A percentile compares a stretch with the other conserved stretches of the same genome.
phyloP scores from a whole-genome alignment of 2,888 invertebrate species.

The Siphonodentalium dalli region DNA sequence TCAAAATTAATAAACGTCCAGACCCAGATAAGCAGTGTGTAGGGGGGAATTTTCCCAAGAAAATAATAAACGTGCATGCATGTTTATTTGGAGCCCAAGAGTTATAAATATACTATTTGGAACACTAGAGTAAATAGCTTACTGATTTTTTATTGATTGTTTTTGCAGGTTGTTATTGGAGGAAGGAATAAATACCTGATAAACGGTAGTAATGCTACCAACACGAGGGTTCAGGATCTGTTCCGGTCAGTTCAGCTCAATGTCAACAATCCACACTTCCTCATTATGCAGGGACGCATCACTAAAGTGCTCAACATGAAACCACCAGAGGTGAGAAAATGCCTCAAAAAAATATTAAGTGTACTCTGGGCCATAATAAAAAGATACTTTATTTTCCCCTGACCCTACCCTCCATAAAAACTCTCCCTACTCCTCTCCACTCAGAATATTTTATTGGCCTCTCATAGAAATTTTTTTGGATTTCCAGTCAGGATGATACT shows the following conservation, averaged over 20 bases:
- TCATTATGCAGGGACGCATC: constrained; percentile 99
- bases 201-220: constrained; percentile 89
- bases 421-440: background rate
- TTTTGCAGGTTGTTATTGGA: constrained; percentile 78
- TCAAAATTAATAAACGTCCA: too few relatives aligned
- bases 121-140: background rate
- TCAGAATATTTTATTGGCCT: too few relatives aligned
- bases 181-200: constrained; percentile 81
- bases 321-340: constrained; percentile 81
- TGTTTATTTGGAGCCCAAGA: too few relatives aligned
- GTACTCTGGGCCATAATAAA: too few relatives aligned
- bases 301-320: constrained; percentile 99
- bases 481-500: too few relatives aligned
- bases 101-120: constrained; percentile 1
- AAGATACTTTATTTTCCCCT: too few relatives aligned
- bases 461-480: background rate
- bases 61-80: too few relatives aligned
- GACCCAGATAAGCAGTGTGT: too few relatives aligned
- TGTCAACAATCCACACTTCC: constrained; percentile 98
- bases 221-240: constrained; percentile 89
- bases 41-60: too few relatives aligned
- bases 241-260: constrained; percentile 97
- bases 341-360: too few relatives aligned
- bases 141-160: background rate
- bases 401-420: too few relatives aligned